Base-by-base conservation (phyloP, 2,113 vertebrate genomes). In the Dendrocopos noguchii region DNA sequence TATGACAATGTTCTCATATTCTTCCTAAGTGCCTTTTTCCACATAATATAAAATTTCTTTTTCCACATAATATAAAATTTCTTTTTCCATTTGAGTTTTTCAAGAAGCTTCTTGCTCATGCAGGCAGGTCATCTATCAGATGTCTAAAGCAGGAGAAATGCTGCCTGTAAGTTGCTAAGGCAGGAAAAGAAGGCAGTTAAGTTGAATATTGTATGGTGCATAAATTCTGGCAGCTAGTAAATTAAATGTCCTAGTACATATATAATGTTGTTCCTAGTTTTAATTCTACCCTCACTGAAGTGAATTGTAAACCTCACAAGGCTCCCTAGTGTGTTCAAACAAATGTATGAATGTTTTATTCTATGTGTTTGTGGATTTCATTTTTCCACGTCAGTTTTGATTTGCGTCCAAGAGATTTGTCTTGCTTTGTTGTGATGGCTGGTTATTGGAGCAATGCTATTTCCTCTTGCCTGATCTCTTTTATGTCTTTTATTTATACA, bases 271-370 rank as follows among this genome's bases (percentile, higher is more conserved):
- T 59, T 34, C 36, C 24, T 64, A 27, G 25, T 81, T 89, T 89
- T 84, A 89, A 81, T 87, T 83, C 44, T 46, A 10, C 47, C 8
- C 22, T 78, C 12, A 31, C 9, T 59, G 20, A 78, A 87, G 47
- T 24, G 33, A 84, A 87, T 84, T 87, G 52, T 28, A 92, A 88
- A 71, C 12, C 6, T 72, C 16, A 19, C 12, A 75, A 20, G 31
- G 8, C 24, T 94, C 31, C 71, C 47, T 60, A 67, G 14, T 61
- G 81, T 60, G 18, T 84, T 91, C 52, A 59, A 77, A 70, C n/a
- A 84, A 85, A 83, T 47, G 63, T 74, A 90, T 28, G 29, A 74
- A 85, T 84, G 24, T 89, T 94, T 83, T 71, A 83, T 67, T 84
- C 42, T 55, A 5, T 65, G 55, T 66, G n/a, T 77, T 80, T 66